Conservation (phyloP, 2,113 vertebrate species). For the Hippocampus comes region DNA sequence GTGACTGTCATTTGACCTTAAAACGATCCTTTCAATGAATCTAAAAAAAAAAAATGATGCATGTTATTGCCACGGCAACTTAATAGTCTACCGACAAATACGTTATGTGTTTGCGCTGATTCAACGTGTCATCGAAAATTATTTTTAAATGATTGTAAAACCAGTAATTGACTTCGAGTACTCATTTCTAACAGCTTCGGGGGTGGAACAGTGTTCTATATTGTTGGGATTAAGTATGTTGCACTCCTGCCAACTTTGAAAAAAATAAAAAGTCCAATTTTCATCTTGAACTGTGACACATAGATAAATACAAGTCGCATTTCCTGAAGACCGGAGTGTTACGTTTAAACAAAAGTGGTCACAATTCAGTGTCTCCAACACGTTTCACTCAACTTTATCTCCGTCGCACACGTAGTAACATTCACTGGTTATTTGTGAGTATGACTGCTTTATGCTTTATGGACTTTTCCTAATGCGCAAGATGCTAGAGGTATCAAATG, state of each 20-base stretch:
- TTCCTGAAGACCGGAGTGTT: too few relatives aligned
- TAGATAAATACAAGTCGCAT: too few relatives aligned
- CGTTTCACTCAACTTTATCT: not conserved
- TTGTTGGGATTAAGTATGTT: not conserved
- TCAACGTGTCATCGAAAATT: too few relatives aligned
- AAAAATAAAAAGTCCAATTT: not conserved
- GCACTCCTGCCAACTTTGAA: not conserved
- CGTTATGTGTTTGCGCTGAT: too few relatives aligned
- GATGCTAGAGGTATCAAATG: not conserved
- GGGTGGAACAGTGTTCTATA: not conserved
- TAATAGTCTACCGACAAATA: not conserved
- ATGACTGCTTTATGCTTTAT: not conserved
- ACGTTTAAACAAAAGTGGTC: not conserved
- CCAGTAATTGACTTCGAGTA: not conserved
- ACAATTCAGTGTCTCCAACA: not conserved
- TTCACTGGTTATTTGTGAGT: not conserved
- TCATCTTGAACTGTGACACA: not conserved
- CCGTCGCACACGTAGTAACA: not conserved
- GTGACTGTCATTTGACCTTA: not conserved
- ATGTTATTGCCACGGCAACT: not conserved
- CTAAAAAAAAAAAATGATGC: not conserved
- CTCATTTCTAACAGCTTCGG: not conserved
- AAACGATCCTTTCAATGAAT: not conserved
- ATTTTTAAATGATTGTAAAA: too few relatives aligned
- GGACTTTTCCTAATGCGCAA: not conserved